phyloP scores from a whole-genome alignment of 1,140 invertebrate genomes.

The Ganaspis sp. region DNA sequence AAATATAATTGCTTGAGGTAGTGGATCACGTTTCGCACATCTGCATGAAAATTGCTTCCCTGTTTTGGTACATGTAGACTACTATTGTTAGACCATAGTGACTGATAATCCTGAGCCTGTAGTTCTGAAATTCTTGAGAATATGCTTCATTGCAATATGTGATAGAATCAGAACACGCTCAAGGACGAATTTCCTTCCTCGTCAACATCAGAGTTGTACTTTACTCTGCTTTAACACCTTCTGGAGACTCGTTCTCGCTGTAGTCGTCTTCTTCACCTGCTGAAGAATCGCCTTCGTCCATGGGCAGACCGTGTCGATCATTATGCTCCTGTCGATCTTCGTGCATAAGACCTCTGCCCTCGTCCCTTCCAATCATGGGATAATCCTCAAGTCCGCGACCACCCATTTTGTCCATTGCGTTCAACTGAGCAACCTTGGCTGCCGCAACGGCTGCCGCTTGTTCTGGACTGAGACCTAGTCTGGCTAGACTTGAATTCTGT shows the following conservation, averaged over 20 bases:
- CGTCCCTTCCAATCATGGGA: constrained; percentile 69
- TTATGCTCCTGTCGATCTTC: constrained; percentile 65
- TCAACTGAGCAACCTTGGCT: constrained; percentile 84
- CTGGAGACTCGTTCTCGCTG: constrained; percentile 70
- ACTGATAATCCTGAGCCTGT: constrained; percentile 7
- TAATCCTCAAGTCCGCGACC: constrained; percentile 67
- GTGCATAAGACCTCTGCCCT: constrained; percentile 63
- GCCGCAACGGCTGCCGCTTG: constrained; percentile 75
- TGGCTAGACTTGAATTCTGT: constrained; percentile 82
- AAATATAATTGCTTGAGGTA: constrained; percentile 56
- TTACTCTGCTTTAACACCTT: constrained; percentile 68
- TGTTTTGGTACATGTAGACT: constrained; percentile 30
- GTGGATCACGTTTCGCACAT: constrained; percentile 52
- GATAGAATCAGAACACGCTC: neutral
- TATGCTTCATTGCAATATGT: constrained; percentile 3
- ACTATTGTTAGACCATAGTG: constrained; percentile 29
- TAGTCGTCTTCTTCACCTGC: constrained; percentile 70
- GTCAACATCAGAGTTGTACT: neutral
- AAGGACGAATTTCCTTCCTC: neutral
- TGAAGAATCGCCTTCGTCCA: constrained; percentile 57
- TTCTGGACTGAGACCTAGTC: constrained; percentile 77
- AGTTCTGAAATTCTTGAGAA: neutral
- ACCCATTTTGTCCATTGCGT: constrained; percentile 77
- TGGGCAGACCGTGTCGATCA: constrained; percentile 48
- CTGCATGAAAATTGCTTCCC: constrained; percentile 26